A percentile compares a stretch with the other conserved stretches of the same genome.
These are phyloP conservation scores for Lissocephala sabroskyi DNA, from an alignment of 2,888 invertebrate genomes.

Conservation along the genomic window DNA sequence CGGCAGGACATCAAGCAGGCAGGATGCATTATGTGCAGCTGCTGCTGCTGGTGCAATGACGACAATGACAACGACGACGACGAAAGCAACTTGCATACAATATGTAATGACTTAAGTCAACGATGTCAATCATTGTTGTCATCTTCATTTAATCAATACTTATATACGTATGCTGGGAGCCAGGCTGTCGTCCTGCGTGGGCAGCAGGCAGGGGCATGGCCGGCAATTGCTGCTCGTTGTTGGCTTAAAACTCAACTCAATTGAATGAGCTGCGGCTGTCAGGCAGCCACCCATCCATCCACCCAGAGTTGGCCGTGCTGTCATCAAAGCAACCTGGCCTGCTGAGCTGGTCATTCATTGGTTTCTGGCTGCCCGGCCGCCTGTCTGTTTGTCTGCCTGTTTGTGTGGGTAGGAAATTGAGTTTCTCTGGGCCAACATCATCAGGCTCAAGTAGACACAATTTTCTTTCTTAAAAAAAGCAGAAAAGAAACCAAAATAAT, in stretches of 20 bases:
- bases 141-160: conserved; percentile 53
- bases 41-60: conserved; percentile 16
- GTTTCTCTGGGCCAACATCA: background rate
- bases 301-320: conserved; percentile 15
- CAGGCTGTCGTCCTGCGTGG: conserved; percentile 1
- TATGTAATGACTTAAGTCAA: conserved; percentile 56
- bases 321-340: conserved; percentile 30
- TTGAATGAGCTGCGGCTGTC: conserved; percentile 6
- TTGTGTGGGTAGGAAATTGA: background rate
- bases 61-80: conserved; percentile 18
- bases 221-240: conserved; percentile 17
- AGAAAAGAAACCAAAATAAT: too few species aligned
- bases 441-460: background rate
- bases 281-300: background rate
- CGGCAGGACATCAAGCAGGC: conserved; percentile 22
- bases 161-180: conserved; percentile 9
- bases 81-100: conserved; percentile 38
- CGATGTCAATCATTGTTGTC: conserved; percentile 51
- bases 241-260: conserved; percentile 33
- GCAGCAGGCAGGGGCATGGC: conserved; percentile 19
- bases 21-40: conserved; percentile 31
- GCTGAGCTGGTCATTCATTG: background rate
- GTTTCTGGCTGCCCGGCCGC: background rate
- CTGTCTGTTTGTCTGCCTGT: background rate
- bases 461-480: too few species aligned